Percentiles rank a stretch among this genome's conserved stretches.
Evolutionary conservation across 1,140 invertebrate genomes (phyloP).

Genomic region (Acyrthosiphon pisum): DNA sequence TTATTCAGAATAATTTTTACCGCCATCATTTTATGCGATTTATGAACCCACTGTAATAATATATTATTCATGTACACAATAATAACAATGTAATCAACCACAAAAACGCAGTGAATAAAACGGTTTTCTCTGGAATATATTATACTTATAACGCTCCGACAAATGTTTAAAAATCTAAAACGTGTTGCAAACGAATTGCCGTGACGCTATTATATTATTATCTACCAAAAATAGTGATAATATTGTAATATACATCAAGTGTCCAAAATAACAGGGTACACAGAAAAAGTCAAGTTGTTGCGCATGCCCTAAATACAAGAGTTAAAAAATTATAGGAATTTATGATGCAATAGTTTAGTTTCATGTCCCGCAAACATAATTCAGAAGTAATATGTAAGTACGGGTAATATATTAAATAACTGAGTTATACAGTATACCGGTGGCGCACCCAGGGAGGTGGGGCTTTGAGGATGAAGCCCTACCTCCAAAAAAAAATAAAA

Average conservation of each 20-base stretch:
- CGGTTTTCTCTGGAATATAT: not conserved
- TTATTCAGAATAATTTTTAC: not conserved
- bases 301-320: too few relatives aligned
- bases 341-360: too few relatives aligned
- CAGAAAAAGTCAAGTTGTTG: too few relatives aligned
- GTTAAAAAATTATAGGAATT: too few relatives aligned
- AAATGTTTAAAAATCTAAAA: not conserved
- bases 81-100: not conserved
- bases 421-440: too few relatives aligned
- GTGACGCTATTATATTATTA: not conserved
- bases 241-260: not conserved
- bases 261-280: too few relatives aligned
- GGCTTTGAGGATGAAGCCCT: too few relatives aligned
- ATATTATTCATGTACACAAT: not conserved
- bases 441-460: too few relatives aligned
- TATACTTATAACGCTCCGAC: not conserved
- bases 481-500: too few relatives aligned
- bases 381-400: too few relatives aligned
- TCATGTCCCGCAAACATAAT: too few relatives aligned
- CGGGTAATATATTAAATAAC: too few relatives aligned
- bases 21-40: not conserved
- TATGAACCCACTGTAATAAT: not conserved
- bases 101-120: not conserved
- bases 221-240: not conserved
- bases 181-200: not conserved